Evolutionary conservation across 2,797 vertebrate species (phyloP).

Genomic region (Ptychobarbus kaznakovi): DNA sequence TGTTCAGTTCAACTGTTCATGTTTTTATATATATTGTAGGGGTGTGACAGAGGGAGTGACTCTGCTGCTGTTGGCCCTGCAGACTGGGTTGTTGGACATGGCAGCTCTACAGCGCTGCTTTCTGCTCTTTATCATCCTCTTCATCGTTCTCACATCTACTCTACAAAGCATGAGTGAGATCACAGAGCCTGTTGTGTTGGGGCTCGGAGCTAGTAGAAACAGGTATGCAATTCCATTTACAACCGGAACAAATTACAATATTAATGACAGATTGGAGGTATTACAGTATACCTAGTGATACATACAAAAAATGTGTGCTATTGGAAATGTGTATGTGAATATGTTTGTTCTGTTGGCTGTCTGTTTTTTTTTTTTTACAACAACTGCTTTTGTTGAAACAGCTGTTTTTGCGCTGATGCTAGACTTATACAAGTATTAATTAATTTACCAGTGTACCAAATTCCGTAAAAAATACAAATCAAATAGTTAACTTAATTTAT

Average conservation of each 20-base stretch:
- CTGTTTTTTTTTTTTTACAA: neutral
- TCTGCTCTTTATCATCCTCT: constrained; percentile 93
- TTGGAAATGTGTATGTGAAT: neutral
- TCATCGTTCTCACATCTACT: constrained; percentile 88
- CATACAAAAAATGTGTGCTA: neutral
- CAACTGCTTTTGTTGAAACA: neutral
- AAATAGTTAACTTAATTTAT: too few species aligned
- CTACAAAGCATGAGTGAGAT: constrained; percentile 92
- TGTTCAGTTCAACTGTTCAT: neutral
- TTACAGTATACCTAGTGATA: neutral
- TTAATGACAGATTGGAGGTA: neutral
- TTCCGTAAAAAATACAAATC: too few species aligned
- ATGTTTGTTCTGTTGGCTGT: neutral
- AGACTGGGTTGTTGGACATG: constrained; percentile 88
- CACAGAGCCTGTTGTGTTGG: constrained; percentile 85
- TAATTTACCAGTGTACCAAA: too few species aligned
- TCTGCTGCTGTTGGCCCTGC: constrained; percentile 86
- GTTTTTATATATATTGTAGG: constrained; percentile 64
- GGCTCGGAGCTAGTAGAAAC: constrained; percentile 85
- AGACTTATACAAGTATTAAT: too few species aligned
- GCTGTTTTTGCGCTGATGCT: neutral
- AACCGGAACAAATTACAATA: neutral
- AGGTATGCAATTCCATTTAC: constrained; percentile 69
- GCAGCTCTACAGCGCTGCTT: constrained; percentile 86
- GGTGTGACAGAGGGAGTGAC: constrained; percentile 89